Base-by-base conservation (phyloP, 2,888 invertebrate genomes). In the Pollenia amentaria region DNA sequence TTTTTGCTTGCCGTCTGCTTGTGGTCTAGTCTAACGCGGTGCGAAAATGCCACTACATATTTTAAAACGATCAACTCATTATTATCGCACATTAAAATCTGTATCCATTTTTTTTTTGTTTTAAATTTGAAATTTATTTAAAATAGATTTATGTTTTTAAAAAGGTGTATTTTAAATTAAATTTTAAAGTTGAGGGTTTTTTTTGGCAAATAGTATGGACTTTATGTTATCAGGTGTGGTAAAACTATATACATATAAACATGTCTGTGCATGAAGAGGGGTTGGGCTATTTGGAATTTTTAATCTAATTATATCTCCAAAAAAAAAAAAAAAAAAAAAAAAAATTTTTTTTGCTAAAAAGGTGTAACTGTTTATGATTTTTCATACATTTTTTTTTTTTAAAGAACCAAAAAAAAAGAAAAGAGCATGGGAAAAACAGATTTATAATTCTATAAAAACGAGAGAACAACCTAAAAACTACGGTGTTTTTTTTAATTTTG, bases 11-110 rank as follows among this genome's bases (percentile, higher is more conserved):
- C 67, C 72, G 42, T 73, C 65, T 84, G 75, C 53, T 64, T 80
- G 80, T 80, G 76, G 70, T 78, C 65, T 83, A 48, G 42, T 77
- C 64, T 70, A 64, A 72, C 70, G 70, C 72, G 70, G 77, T 77
- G 70, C 65, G 62, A 77, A 77, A 72, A 72, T 64, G 64, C 65
- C 55, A 67, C 73, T 57, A n/a, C n/a, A n/a, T n/a, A 67, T 55
- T 53, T 67, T 67, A 40, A 16, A 57, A 57, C 69, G 67, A 75
- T 75, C 46, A 38, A 46, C 38, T 78, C 46, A 57, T 67, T 21
- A 57, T 60, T 69, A 78, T 78, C 78, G 18, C 57, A 42, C n/a
- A 11, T 48, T 69, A 69, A 67, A 65, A 67, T 65, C 53, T 11
- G 12, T 57, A 9, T 40, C 55, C 7, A 2, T 69, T 48, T 69